phyloP scores from a whole-genome alignment of 2,113 vertebrate genomes.

The Pithys albifrons region DNA sequence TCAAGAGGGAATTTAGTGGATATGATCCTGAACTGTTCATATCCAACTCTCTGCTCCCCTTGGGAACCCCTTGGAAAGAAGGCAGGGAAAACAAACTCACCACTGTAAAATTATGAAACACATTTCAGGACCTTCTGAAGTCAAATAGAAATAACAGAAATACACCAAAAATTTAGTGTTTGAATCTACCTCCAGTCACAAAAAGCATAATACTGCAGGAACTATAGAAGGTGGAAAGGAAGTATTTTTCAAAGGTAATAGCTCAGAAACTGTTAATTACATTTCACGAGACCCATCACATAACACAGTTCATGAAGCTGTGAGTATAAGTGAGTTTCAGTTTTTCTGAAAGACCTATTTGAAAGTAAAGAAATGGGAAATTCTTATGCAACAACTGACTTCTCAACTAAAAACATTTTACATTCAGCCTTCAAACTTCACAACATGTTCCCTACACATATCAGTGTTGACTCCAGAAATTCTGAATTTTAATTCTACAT shows the following conservation, averaged over 20 bases:
- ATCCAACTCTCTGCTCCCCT: background rate
- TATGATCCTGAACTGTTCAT: background rate
- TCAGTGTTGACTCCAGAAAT: background rate
- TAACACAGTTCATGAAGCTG: background rate
- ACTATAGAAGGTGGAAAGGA: background rate
- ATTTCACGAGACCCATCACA: background rate
- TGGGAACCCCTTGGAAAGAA: background rate
- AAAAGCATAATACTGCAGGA: background rate
- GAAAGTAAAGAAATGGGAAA: background rate
- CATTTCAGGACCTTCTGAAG: background rate
- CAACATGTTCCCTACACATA: background rate
- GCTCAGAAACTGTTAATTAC: background rate
- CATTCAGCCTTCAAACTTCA: background rate
- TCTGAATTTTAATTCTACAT: background rate
- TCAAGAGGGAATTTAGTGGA: background rate
- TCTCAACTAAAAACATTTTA: background rate
- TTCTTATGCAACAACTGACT: rapidly evolving
- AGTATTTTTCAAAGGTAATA: background rate
- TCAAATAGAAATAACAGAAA: background rate
- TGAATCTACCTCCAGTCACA: background rate
- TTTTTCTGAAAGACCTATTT: background rate
- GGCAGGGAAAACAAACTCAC: background rate
- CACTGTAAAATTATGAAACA: background rate
- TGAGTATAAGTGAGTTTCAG: background rate
- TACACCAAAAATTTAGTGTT: background rate